Percentiles rank a stretch among this genome's conserved stretches.
phyloP scores from a whole-genome alignment of 1,140 invertebrate species.

The Goniozus legneri region DNA sequence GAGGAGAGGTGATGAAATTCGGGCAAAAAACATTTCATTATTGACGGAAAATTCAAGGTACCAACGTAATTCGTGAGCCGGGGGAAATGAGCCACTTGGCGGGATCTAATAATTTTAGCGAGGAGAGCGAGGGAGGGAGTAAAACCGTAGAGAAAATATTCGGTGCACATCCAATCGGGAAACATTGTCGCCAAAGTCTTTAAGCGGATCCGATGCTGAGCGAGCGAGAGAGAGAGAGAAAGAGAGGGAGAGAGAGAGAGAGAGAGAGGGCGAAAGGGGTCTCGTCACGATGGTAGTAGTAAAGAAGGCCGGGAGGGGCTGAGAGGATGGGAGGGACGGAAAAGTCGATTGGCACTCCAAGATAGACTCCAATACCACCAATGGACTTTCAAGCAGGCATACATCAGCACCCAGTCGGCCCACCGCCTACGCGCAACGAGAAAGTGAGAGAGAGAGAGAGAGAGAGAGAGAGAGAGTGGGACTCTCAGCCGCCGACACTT shows the following conservation, averaged over 20 bases:
- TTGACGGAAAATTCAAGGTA: no score
- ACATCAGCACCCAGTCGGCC: constrained; percentile 31
- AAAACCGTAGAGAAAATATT: no score
- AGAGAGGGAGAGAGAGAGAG: not conserved
- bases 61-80: no score
- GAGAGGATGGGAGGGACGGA: not conserved
- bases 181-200: not conserved
- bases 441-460: no score
- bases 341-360: constrained; percentile 4
- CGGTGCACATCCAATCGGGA: not conserved
- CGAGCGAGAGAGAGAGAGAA: not conserved
- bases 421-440: constrained; percentile 3
- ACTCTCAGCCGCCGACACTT: constrained; percentile 1
- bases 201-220: not conserved
- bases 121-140: no score
- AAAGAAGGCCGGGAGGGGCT: no score
- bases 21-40: no score
- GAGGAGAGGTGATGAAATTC: no score
- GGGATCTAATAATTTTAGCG: no score
- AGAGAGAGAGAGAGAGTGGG: no score
- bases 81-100: no score
- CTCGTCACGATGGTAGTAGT: no score
- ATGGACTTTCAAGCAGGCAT: constrained; percentile 50
- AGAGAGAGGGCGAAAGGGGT: not conserved
- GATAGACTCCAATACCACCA: constrained; percentile 37